Percentiles rank a stretch among this genome's conserved stretches.
These are phyloP conservation scores for Lingula anatina DNA, from an alignment of 2,888 invertebrate species.

Conservation along the genomic window DNA sequence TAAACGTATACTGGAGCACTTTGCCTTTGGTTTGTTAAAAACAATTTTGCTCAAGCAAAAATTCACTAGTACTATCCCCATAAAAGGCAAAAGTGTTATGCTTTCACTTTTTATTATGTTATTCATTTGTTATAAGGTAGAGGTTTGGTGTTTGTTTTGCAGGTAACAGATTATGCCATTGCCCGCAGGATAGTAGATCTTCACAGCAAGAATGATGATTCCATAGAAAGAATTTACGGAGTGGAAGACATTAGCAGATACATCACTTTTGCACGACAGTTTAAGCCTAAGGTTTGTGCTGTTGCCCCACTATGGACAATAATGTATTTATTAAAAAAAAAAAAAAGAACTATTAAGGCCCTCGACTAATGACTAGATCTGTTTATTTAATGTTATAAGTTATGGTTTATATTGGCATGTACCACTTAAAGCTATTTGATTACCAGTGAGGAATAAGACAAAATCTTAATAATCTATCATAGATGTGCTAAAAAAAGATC, in stretches of 20 bases:
- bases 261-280: conserved; percentile 92
- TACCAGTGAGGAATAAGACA: too few relatives aligned
- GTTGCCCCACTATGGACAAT: too few relatives aligned
- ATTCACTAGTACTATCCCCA: background rate
- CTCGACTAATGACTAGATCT: too few relatives aligned
- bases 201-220: conserved; percentile 78
- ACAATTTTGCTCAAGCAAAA: background rate
- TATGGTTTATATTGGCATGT: too few relatives aligned
- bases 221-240: conserved; percentile 74
- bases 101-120: background rate
- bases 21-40: background rate
- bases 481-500: background rate
- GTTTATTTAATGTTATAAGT: too few relatives aligned
- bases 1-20: too few relatives aligned
- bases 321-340: too few relatives aligned
- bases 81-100: background rate
- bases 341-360: too few relatives aligned
- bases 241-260: conserved; percentile 88
- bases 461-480: too few relatives aligned
- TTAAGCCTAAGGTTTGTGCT: conserved; percentile 82
- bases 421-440: too few relatives aligned
- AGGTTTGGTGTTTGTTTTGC: conserved; percentile 26
- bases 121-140: background rate
- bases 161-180: conserved; percentile 91
- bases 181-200: conserved; percentile 92